Conservation (phyloP, 1,140 invertebrate genomes). For the Arion vulgaris region DNA sequence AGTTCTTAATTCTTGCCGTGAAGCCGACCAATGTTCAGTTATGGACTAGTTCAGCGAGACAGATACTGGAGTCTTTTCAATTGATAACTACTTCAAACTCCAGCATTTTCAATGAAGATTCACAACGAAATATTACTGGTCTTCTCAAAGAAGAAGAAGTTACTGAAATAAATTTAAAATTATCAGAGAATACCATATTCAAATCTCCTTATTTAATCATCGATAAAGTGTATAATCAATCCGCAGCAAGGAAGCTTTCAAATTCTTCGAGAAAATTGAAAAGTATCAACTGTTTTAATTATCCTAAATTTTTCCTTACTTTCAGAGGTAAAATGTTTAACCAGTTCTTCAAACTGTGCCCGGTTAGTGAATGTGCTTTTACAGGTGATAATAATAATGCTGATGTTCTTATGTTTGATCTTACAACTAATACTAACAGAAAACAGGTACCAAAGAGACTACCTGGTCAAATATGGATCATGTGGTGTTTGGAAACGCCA, state of each 20-base stretch:
- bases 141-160: no score
- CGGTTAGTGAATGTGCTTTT: background rate
- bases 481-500: background rate
- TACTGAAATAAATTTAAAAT: no score
- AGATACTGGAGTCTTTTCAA: no score
- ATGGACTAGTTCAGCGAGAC: no score
- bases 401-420: background rate
- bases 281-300: background rate
- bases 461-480: conserved; percentile 6
- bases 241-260: background rate
- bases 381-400: background rate
- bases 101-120: no score
- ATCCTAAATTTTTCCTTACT: background rate
- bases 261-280: background rate
- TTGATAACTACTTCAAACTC: no score
- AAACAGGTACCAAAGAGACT: background rate
- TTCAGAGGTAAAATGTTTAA: background rate
- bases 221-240: background rate
- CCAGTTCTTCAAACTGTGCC: background rate
- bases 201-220: background rate
- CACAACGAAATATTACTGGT: no score
- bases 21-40: no score
- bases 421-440: background rate
- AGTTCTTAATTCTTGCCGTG: no score
- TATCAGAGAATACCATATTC: background rate